phyloP scores from a whole-genome alignment of 1,140 invertebrate species.

The Drosophila seguyi region DNA sequence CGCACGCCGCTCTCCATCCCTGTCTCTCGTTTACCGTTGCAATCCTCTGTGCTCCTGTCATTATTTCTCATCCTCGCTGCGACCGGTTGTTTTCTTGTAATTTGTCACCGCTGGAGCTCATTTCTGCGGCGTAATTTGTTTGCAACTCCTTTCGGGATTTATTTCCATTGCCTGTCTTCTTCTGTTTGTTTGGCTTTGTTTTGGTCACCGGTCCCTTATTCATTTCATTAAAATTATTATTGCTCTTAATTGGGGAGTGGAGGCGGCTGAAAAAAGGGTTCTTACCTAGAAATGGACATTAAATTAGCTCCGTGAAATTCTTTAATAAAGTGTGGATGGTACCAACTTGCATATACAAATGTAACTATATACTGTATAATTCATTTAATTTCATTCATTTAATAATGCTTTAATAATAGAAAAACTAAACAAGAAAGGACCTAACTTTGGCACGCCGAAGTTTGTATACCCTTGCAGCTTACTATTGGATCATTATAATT shows the following conservation, averaged over 20 bases:
- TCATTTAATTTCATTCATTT: too few relatives aligned
- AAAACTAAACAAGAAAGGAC: too few relatives aligned
- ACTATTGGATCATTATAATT: too few relatives aligned
- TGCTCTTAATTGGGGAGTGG: constrained; percentile 36
- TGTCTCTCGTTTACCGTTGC: constrained; percentile 42
- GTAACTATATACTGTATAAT: not conserved
- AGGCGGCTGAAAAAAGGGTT: constrained; percentile 19
- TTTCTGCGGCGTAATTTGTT: constrained; percentile 79
- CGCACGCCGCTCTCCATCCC: constrained; percentile 27
- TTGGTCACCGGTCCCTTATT: constrained; percentile 34
- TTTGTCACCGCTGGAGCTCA: constrained; percentile 81
- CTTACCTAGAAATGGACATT: not conserved
- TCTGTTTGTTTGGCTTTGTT: constrained; percentile 58
- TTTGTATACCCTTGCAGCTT: too few relatives aligned
- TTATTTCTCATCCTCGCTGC: constrained; percentile 75
- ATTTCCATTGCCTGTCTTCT: constrained; percentile 33
- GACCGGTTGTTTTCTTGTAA: constrained; percentile 70
- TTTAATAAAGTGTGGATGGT: not conserved
- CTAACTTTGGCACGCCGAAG: too few relatives aligned
- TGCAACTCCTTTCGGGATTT: constrained; percentile 74
- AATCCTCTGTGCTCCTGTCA: constrained; percentile 63
- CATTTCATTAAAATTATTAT: constrained; percentile 75
- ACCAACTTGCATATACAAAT: not conserved
- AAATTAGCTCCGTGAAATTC: not conserved
- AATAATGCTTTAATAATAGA: not conserved